Evolutionary conservation across 2,797 vertebrate species (phyloP).

Genomic region (Gephyroberyx darwinii): DNA sequence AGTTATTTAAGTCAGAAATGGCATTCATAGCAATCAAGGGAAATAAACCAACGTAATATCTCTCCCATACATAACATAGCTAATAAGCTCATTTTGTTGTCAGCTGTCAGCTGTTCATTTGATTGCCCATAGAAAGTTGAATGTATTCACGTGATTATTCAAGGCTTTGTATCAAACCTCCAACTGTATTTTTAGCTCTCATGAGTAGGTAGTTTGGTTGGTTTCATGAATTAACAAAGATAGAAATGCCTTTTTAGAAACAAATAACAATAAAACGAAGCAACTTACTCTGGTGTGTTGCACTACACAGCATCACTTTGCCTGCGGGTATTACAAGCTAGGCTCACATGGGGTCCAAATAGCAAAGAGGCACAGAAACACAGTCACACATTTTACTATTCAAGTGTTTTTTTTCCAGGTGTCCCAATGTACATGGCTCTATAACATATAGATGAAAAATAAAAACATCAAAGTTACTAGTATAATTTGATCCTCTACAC

Average conservation of each 20-base stretch:
- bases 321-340: slow-evolving; percentile 19
- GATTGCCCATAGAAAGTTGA: not conserved
- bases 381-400: slow-evolving; percentile 17
- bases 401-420: slow-evolving; percentile 1
- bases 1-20: not conserved
- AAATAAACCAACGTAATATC: not conserved
- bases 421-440: not conserved
- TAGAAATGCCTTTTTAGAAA: not conserved
- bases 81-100: not conserved
- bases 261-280: not conserved
- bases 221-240: not conserved
- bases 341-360: slow-evolving; percentile 44
- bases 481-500: not conserved
- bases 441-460: not conserved
- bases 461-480: not conserved
- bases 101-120: not conserved
- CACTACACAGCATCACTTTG: slow-evolving; percentile 11
- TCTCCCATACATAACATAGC: not conserved
- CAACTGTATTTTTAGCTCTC: not conserved
- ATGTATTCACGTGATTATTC: not conserved
- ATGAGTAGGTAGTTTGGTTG: not conserved
- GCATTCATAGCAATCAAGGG: not conserved
- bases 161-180: not conserved
- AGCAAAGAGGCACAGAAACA: slow-evolving; percentile 37
- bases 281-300: slow-evolving; percentile 8